Base-by-base conservation (phyloP, 2,797 vertebrate genomes). In the Ispidina picta region DNA sequence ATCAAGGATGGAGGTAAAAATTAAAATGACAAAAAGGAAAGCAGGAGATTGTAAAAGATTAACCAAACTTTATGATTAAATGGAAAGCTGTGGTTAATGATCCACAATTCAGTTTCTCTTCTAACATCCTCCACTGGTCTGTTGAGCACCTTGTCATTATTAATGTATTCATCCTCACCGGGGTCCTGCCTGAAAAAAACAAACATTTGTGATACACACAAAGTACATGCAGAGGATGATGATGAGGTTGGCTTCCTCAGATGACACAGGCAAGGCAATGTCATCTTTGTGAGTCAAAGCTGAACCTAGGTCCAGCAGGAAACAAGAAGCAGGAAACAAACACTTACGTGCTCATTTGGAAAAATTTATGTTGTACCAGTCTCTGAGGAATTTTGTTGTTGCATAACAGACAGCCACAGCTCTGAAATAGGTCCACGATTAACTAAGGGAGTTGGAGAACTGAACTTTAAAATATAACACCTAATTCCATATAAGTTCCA, bases 61-160 rank as follows among this genome's bases (percentile, higher is more conserved):
- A 89, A 81, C 28, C 17, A 54, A 54, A 64, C 3, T 72, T 48
- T 16, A 20, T 9, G 54, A 10, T 55, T 59, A 70, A 88, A 43
- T 59, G 6, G 18, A 35, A 89, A 89, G 7, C 18, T 48, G 26
- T 83, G 43, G 43, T 70, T 86, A 93, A 31, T 73, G 69, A 80
- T 73, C 65, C 29, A 0, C 76, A 46, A 72, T 89, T 91, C 43
- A 35, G 6, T 75, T 59, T 56, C 37, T 73, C 87, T 79, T 14
- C 31, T 43, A 21, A 55, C 14, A 35, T 21, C 22, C 28, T 19
- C 39, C 51, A 56, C 7, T 18, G 23, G 52, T 41, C 22, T 28
- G 8, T 22, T 65, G 39, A 76, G 18, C 37, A 46, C 14, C 12
- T 70, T 43, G 15, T 33, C 69, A 28, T 29, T 41, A 52, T 44